A percentile compares a stretch with the other conserved stretches of the same genome.
Conservation (phyloP, 2,797 vertebrate genomes). For the Rhinoraja longicauda region DNA sequence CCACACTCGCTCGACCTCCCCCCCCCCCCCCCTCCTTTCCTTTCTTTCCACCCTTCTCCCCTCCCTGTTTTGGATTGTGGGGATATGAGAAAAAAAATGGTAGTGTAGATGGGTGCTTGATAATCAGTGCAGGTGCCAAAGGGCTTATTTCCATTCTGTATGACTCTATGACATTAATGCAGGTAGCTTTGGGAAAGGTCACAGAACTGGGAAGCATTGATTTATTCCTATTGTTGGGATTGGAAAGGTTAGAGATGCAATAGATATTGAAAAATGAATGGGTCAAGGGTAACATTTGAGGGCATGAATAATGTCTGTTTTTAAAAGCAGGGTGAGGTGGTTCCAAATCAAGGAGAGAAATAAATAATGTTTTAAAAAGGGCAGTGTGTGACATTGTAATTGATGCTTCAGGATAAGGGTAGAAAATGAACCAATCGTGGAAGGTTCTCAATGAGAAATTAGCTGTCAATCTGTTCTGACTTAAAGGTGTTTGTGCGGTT, state of each 20-base stretch:
- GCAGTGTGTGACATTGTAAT: neutral
- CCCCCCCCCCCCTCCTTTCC: neutral
- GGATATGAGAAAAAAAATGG: no score
- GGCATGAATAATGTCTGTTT: neutral
- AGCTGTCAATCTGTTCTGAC: neutral
- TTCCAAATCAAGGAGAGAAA: neutral
- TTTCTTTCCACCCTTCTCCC: neutral
- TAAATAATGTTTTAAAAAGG: neutral
- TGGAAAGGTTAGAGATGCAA: neutral
- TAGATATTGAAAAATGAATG: neutral
- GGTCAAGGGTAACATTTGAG: neutral
- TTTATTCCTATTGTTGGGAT: neutral
- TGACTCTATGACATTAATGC: no score
- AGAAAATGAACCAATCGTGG: neutral
- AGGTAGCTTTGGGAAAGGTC: neutral
- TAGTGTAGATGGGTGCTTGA: no score
- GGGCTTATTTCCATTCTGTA: no score
- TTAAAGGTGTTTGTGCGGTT: neutral
- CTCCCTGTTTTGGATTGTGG: neutral
- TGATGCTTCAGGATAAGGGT: neutral
- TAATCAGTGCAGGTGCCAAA: no score
- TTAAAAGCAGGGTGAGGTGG: neutral
- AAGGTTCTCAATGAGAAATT: neutral
- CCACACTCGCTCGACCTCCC: neutral
- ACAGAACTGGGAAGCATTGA: neutral